Evolutionary conservation across 2,797 vertebrate genomes (phyloP).

Genomic region (Spinibarbus caldwelli): DNA sequence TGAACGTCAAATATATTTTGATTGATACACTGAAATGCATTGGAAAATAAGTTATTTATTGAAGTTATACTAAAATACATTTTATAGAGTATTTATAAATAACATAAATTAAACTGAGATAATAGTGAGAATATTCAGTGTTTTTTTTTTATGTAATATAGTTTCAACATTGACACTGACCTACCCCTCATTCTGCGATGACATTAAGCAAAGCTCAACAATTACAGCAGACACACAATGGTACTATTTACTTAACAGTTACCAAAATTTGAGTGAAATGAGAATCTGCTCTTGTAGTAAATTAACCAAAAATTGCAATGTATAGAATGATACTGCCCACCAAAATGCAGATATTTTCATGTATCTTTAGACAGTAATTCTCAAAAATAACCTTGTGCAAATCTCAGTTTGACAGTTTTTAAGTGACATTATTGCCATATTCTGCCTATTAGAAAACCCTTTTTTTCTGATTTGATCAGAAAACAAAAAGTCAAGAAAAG

Average conservation of each 20-base stretch:
- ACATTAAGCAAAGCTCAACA: slow-evolving; percentile 4
- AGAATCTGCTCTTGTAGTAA: neutral
- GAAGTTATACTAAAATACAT: slow-evolving; percentile 19
- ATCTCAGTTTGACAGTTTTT: neutral
- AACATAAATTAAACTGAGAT: neutral
- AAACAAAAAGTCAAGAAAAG: neutral
- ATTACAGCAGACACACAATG: slow-evolving; percentile 8
- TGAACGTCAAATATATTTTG: neutral
- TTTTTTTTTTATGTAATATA: neutral
- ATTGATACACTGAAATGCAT: neutral
- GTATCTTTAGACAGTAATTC: neutral
- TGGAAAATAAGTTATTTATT: slow-evolving; percentile 28
- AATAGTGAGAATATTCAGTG: slow-evolving; percentile 4
- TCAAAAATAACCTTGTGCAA: neutral
- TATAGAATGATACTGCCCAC: slow-evolving; percentile 3
- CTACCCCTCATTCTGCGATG: neutral
- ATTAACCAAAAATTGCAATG: neutral
- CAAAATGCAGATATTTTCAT: neutral
- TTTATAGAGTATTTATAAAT: neutral
- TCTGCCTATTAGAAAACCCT: neutral
- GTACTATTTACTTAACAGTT: neutral
- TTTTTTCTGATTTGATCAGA: neutral
- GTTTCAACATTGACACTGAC: neutral
- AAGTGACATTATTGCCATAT: neutral
- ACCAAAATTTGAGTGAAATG: neutral